phyloP scores from a whole-genome alignment of 2,888 invertebrate genomes.

The Drosophila acutilabella region DNA sequence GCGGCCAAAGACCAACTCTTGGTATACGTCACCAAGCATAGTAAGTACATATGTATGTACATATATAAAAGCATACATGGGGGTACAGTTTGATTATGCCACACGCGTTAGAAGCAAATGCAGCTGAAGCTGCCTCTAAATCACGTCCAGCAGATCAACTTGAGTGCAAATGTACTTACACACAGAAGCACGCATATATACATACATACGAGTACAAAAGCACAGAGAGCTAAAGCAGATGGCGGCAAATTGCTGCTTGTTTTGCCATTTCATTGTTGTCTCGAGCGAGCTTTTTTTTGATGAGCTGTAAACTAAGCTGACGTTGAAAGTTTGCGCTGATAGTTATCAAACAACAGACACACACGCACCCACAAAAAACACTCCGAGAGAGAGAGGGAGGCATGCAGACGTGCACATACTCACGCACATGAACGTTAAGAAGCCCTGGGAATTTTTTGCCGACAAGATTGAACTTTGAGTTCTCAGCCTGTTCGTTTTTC shows the following conservation, averaged over 20 bases:
- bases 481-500: constrained; percentile 3
- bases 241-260: constrained; percentile 17
- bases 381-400: too few relatives aligned
- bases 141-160: constrained; percentile 19
- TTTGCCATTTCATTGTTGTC: constrained; percentile 44
- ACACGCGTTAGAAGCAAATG: constrained; percentile 27
- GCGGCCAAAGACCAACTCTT: constrained; percentile 56
- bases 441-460: constrained; percentile 30
- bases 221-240: neutral
- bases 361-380: neutral
- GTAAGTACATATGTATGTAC: neutral
- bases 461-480: constrained; percentile 51
- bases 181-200: constrained; percentile 1
- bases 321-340: constrained; percentile 21
- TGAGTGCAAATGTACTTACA: constrained; percentile 47
- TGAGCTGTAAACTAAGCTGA: constrained; percentile 39
- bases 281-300: constrained; percentile 29
- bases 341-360: constrained; percentile 4
- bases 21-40: constrained; percentile 57
- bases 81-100: constrained; percentile 57
- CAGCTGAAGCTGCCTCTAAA: constrained; percentile 6
- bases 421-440: constrained; percentile 1
- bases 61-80: constrained; percentile 1
- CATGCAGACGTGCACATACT: neutral
- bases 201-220: neutral